Evolutionary conservation across 2,113 vertebrate genomes (phyloP).

Genomic region (Hippolais icterina): DNA sequence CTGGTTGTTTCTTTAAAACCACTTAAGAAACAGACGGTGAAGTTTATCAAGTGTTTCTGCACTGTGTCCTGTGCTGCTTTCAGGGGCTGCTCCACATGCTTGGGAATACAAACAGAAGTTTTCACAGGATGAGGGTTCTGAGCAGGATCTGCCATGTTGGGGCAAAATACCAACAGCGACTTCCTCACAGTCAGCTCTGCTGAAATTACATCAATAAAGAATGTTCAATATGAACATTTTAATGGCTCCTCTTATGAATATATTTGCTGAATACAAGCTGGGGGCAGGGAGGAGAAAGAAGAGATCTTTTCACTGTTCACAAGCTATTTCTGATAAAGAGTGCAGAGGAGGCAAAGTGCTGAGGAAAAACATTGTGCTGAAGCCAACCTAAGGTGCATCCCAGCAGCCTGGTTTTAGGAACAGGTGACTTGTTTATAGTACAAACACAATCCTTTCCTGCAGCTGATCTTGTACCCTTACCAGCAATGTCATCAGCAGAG

Average conservation of each 20-base stretch:
- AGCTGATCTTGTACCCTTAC: not conserved
- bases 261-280: not conserved
- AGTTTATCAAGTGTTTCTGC: conserved; percentile 67
- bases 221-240: not conserved
- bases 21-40: conserved; percentile 54
- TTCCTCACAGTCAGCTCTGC: not conserved
- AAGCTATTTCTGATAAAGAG: conserved; percentile 5
- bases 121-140: not conserved
- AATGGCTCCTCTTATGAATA: not conserved
- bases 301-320: conserved; percentile 34
- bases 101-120: conserved; percentile 45
- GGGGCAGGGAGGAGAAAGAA: not conserved
- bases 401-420: not conserved
- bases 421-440: not conserved
- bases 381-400: not conserved
- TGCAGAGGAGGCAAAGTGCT: not conserved
- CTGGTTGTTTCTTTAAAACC: conserved; percentile 64
- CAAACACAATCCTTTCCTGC: not conserved
- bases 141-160: conserved; percentile 21
- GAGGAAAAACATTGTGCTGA: not conserved
- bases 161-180: conserved; percentile 31
- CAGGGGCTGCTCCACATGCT: conserved; percentile 1
- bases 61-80: conserved; percentile 1
- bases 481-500: not conserved
- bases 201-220: conserved; percentile 9